These are phyloP conservation scores for Drosophila simulans DNA, from an alignment of 1,140 invertebrate genomes.

Conservation along the genomic window DNA sequence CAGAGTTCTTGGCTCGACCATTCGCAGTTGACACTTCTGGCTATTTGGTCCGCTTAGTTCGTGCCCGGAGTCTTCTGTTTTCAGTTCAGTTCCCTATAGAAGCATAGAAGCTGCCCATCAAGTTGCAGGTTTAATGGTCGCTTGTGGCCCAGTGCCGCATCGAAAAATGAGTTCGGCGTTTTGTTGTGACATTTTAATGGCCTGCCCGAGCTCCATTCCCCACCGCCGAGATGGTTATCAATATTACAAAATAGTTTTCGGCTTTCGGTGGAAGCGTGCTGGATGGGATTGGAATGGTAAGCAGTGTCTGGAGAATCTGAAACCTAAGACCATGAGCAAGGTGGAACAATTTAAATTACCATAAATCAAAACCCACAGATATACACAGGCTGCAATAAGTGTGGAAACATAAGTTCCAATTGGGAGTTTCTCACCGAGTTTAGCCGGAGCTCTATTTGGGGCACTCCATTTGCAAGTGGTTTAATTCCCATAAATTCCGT, in stretches of 20 bases:
- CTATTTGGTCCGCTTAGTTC: slow-evolving; percentile 55
- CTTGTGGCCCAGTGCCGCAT: slow-evolving; percentile 53
- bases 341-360: slow-evolving; percentile 9
- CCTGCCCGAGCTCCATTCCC: slow-evolving; percentile 10
- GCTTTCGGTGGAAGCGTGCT: slow-evolving; percentile 22
- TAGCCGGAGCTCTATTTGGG: neutral
- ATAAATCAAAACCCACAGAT: neutral
- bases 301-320: slow-evolving; percentile 5
- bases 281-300: slow-evolving; percentile 41
- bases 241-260: slow-evolving; percentile 57
- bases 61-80: slow-evolving; percentile 70
- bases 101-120: slow-evolving; percentile 57
- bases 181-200: slow-evolving; percentile 80
- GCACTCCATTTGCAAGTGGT: slow-evolving; percentile 15
- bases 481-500: slow-evolving; percentile 46
- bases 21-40: slow-evolving; percentile 48
- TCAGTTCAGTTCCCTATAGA: neutral
- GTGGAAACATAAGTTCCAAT: neutral
- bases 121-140: slow-evolving; percentile 65
- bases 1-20: slow-evolving; percentile 21
- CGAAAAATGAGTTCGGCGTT: slow-evolving; percentile 77
- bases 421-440: neutral
- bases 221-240: slow-evolving; percentile 31
- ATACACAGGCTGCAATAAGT: too few relatives aligned
- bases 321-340: neutral